Base-by-base conservation (phyloP, 2,113 vertebrate species). In the Takifugu bimaculatus region DNA sequence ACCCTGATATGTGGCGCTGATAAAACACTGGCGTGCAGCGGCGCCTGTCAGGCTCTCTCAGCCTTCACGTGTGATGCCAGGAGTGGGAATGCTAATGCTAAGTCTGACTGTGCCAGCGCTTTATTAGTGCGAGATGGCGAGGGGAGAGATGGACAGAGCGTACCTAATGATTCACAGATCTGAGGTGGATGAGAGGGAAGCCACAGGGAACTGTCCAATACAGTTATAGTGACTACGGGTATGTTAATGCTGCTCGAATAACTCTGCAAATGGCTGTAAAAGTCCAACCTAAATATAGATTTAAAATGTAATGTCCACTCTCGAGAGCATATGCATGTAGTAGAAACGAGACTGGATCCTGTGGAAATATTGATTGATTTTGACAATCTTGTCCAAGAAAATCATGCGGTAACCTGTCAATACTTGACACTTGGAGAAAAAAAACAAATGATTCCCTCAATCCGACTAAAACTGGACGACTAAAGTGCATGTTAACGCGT, bases 161-260 rank as follows among this genome's bases (percentile, higher is more conserved):
- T 78, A 81, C 61, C 67, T 52, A 60, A 72, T 74, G 72, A 87
- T 81, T 79, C 69, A 50, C 67, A 63, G 63, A 78, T 81, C 55
- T 39, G 13, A 67, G 50, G 70, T 51, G 64, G 50, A 75, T 26
- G 61, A 82, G 77, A 73, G 26, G 54, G 27, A 27, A 60, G 78
- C 80, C 26, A 5, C 15, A 13, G 57, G 45, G 39, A 2, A 50
- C 71, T 74, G 67, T 70, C 77, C 58, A 20, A 52, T 20, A 15
- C 42, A 68, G 68, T 74, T 65, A 72, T 25, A 57, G 51, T 14
- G 20, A 50, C 67, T 59, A 54, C 27, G 6, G 14, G 54, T 63
- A 64, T 68, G 63, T 58, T 20, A 74, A 70, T 67, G 56, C 27
- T 3, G 12, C 45, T 70, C 35, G 58, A 60, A 70, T 57, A 45